These are phyloP conservation scores for Phoeniculus purpureus DNA, from an alignment of 2,797 vertebrate species.

Conservation along the genomic window DNA sequence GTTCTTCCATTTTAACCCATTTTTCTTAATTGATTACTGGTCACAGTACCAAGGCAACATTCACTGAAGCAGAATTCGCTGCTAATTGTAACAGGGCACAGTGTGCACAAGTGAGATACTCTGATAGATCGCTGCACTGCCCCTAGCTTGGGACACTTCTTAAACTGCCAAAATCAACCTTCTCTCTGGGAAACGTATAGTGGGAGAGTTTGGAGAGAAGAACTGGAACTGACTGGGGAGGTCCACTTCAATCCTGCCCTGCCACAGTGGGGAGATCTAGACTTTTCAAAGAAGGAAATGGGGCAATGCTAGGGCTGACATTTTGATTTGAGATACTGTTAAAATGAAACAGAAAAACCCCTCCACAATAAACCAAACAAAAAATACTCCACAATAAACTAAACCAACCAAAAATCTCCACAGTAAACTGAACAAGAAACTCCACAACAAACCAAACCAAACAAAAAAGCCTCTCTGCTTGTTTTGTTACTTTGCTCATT, in stretches of 20 bases:
- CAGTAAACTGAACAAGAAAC: not conserved
- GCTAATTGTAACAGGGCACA: not conserved
- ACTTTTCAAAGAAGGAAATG: not conserved
- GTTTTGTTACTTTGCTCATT: not conserved
- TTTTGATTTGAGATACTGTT: not conserved
- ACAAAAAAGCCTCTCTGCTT: not conserved
- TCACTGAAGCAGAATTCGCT: not conserved
- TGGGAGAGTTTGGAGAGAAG: not conserved
- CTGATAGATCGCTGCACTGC: not conserved
- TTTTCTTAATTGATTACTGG: not conserved
- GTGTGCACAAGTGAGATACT: accelerated
- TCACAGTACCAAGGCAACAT: not conserved
- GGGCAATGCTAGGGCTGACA: not conserved
- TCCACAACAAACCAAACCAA: not conserved
- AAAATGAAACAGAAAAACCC: not conserved
- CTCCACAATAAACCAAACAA: not conserved
- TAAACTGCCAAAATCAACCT: not conserved
- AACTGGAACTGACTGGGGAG: not conserved
- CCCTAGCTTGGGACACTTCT: not conserved
- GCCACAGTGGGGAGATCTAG: not conserved
- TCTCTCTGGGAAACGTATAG: not conserved
- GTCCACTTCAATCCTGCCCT: not conserved
- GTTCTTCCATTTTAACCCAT: not conserved
- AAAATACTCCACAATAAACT: not conserved
- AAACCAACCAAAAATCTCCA: not conserved